Base-by-base conservation (phyloP, 2,113 vertebrate species). In the Phylloscopus trochiloides region DNA sequence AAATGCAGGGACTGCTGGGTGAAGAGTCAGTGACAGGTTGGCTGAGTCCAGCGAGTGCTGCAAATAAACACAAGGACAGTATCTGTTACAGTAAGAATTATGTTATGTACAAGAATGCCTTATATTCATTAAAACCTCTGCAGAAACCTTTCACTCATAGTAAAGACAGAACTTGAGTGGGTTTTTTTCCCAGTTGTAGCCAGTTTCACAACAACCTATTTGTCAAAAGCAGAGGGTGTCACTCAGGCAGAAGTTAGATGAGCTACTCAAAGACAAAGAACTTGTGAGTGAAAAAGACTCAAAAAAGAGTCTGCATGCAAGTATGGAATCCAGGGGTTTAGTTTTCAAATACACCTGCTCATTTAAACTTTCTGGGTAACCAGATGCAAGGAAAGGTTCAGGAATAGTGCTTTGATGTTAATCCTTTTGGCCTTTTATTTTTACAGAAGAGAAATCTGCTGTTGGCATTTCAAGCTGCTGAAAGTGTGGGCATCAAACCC, bases 401-500 rank as follows among this genome's bases (percentile, higher is more conserved):
- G 54, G 34, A 75, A 22, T 21, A 32, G 6, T 31, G 13, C 19
- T 77, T 74, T 32, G 42, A 32, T 82, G 26, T 50, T 80, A 86
- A 94, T 80, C 65, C 42, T 82, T 86, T 71, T 50, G 68, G 70
- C 58, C 32, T 92, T 86, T 48, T 84, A 58, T 95, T 94, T 94
- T 95, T 72, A 80, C 98, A 99, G 99, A 98, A 99, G 93, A 98
- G 98, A 89, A 99, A 99, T 98, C 98, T 99, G 92, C 98, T 98
- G 72, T 95, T 99, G 96, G 99, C 99, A 51, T 99, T 99, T 97
- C 98, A 99, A 97, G 99, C 99, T 14, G 99, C 99, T 5, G 99
- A 99, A 98, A 99, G 99, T 81, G 98, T 99, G 38, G 99, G 99
- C 94, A 99, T 99, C 98, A 99, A 98, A 97, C 97, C 99, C 70